Base-by-base conservation (phyloP, 2,888 invertebrate species). In the Acrocera orbiculus region DNA sequence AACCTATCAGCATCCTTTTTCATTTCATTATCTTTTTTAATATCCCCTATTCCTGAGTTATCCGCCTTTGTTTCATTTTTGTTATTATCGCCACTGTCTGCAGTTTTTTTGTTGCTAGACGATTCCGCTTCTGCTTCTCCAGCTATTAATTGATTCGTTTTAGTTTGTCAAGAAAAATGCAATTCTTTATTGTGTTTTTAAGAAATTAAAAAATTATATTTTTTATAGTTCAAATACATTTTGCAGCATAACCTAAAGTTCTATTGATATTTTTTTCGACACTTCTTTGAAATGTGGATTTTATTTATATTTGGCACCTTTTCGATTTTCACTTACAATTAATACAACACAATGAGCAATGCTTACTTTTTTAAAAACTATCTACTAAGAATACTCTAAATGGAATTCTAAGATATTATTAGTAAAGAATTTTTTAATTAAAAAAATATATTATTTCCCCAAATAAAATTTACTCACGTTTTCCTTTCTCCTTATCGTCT, bases 401-500 rank as follows among this genome's bases (percentile, higher is more conserved):
- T n/a, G n/a, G n/a, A n/a, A n/a, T n/a, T n/a, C n/a, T n/a, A n/a
- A n/a, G n/a, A n/a, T n/a, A n/a, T n/a, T n/a, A n/a, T n/a, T n/a
- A n/a, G n/a, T n/a, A n/a, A n/a, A n/a, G n/a, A n/a, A n/a, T n/a
- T n/a, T n/a, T 27, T 19, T 25, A 24, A 23, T 5, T 24, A 16
- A 32, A 32, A 19, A 17, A 25, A 17, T 25, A 25, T 7, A 16
- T 13, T 17, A 25, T 25, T 20, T 27, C 4, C 20, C 5, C 22
- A 28, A 16, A 13, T 17, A 11, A 11, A 14, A n/a, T 30, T 3
- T 26, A 35, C 35, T 68, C 66, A 67, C 69, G 66, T 54, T 67
- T 66, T 43, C 62, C 62, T 53, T 71, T 69, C 38, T 67, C 55
- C 49, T 66, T 65, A 47, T 62, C 67, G 48, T 73, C 73, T 13